Base-by-base conservation (phyloP, 2,797 vertebrate genomes). In the Mormyrops boulengeri region DNA sequence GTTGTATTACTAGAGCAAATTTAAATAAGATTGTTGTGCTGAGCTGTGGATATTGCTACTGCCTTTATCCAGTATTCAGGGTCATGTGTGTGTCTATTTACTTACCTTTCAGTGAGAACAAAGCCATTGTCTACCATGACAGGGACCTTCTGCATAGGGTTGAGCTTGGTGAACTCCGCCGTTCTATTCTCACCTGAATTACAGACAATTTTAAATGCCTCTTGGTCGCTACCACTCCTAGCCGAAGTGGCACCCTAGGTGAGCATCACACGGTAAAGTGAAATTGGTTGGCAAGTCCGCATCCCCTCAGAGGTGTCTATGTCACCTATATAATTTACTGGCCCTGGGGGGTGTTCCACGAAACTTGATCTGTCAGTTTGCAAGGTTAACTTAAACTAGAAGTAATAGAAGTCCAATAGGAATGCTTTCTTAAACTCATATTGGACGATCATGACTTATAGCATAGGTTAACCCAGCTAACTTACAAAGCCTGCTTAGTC, bases 81-180 rank as follows among this genome's bases (percentile, higher is more conserved):
- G 82, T 85, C 47, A 50, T n/a, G 8, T 49, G 82, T 85, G n/a
- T 9, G 11, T 47, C 19, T 50, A 53, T 50, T 14, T 80, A 2
- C 62, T 89, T 38, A 96, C 95, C 95, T 96, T 91, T 96, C 96
- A 1, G 95, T 96, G n/a, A 96, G 93, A 14, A 96, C 57, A 47
- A 96, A 96, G 8, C 92, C 93, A 26, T 91, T 82, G 90, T 95
- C 94, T 47, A 93, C 94, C 91, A 96, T 62, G 0, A 96, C 95
- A 2, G 96, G 96, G 19, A 96, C 95, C 60, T 95, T 96, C 90
- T 95, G 93, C 95, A 95, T 94, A 0, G 95, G 96, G 89, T 96
- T 96, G 49, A 96, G 57, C 57, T 91, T 92, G 4, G 92, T 93
- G 90, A 96, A 96, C 0, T 95, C 94, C 0, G 93, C 89, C 19